Conservation (phyloP, 2,113 vertebrate genomes). For the Chaenogobius annularis region DNA sequence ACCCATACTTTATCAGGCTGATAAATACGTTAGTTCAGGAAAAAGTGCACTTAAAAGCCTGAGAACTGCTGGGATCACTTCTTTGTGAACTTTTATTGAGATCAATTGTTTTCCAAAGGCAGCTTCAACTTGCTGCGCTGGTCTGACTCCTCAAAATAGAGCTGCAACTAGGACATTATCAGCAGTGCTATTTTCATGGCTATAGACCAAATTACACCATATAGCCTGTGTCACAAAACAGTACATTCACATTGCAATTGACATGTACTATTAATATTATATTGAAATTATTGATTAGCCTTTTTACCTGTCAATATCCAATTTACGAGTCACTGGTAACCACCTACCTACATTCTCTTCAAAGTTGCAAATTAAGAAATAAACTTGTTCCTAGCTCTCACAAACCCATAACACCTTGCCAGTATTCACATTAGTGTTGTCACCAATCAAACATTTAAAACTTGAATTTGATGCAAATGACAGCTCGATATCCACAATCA, state of each 20-base stretch:
- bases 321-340: too few relatives aligned
- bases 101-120: slow-evolving; percentile 68
- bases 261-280: too few relatives aligned
- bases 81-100: slow-evolving; percentile 74
- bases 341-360: too few relatives aligned
- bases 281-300: too few relatives aligned
- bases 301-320: too few relatives aligned
- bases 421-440: too few relatives aligned
- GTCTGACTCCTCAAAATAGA: slow-evolving; percentile 42
- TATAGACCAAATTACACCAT: slow-evolving; percentile 6
- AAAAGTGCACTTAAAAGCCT: slow-evolving; percentile 58
- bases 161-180: slow-evolving; percentile 54
- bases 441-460: too few relatives aligned
- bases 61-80: slow-evolving; percentile 63
- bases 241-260: not conserved
- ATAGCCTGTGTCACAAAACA: not conserved
- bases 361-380: not conserved
- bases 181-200: slow-evolving; percentile 53
- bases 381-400: too few relatives aligned
- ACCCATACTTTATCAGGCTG: slow-evolving; percentile 56
- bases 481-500: too few relatives aligned
- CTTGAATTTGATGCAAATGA: too few relatives aligned
- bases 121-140: slow-evolving; percentile 77
- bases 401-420: too few relatives aligned
- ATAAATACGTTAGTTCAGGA: slow-evolving; percentile 74